Conservation (phyloP, 2,113 vertebrate genomes). For the Trematomus loennbergii region DNA sequence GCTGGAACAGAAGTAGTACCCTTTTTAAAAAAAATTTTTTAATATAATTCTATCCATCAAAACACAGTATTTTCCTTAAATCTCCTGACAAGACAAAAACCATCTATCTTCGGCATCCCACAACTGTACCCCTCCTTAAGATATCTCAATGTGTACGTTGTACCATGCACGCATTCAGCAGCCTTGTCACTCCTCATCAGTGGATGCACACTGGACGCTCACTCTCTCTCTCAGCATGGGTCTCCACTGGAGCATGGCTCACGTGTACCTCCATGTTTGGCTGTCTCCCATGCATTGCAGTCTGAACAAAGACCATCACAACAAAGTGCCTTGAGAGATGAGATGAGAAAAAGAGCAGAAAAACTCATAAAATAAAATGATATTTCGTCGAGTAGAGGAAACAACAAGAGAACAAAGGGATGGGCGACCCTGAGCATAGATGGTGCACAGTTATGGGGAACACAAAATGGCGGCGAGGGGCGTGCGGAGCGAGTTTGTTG, state of each 20-base stretch:
- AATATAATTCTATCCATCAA: too few species aligned
- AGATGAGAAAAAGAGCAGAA: neutral
- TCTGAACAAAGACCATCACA: slow-evolving; percentile 31
- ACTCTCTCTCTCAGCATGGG: neutral
- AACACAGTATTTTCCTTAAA: neutral
- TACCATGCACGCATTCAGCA: neutral
- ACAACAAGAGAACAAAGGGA: slow-evolving; percentile 18
- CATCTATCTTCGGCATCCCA: neutral
- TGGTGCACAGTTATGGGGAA: neutral
- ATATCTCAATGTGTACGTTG: neutral
- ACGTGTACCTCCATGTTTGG: slow-evolving; percentile 46
- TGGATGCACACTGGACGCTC: slow-evolving; percentile 14
- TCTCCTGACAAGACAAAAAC: neutral
- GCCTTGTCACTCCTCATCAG: slow-evolving; percentile 45
- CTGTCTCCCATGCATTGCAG: neutral
- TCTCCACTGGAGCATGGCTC: slow-evolving; percentile 12
- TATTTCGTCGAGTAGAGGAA: neutral
- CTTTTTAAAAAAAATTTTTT: too few species aligned
- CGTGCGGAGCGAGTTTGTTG: neutral
- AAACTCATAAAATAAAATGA: neutral
- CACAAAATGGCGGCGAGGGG: slow-evolving; percentile 58
- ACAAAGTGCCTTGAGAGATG: neutral
- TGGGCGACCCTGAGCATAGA: neutral
- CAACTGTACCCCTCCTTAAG: neutral
- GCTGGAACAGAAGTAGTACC: neutral